Evolutionary conservation across 2,113 vertebrate genomes (phyloP).

Genomic region (Gallinago media): DNA sequence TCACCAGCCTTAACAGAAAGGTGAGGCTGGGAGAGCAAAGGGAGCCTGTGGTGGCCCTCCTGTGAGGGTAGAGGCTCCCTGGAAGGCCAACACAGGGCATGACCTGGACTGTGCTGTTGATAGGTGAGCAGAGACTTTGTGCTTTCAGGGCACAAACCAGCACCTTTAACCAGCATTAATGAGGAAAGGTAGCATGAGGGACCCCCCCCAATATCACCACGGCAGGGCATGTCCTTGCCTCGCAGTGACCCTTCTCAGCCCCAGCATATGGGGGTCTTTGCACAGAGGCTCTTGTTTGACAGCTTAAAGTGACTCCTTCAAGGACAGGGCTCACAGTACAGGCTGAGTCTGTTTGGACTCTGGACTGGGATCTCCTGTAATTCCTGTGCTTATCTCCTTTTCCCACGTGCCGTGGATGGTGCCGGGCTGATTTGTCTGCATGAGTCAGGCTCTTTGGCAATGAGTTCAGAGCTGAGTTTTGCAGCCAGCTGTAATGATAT

Average conservation of each 20-base stretch:
- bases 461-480: not conserved
- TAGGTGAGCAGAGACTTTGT: not conserved
- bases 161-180: not conserved
- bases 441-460: not conserved
- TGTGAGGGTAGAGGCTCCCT: rapidly evolving
- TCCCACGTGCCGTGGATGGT: not conserved
- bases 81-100: not conserved
- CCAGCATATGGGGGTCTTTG: not conserved
- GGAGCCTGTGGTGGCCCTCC: not conserved
- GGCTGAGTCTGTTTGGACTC: not conserved
- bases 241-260: not conserved
- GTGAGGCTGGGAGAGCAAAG: not conserved
- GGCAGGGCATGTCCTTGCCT: not conserved
- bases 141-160: not conserved
- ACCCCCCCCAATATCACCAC: too few species aligned
- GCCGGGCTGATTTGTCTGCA: not conserved
- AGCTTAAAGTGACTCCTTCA: not conserved
- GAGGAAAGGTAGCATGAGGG: not conserved
- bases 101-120: not conserved
- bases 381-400: not conserved
- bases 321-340: not conserved
- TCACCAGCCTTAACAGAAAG: not conserved
- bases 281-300: not conserved
- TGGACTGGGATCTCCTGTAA: not conserved
- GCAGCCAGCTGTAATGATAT: not conserved